Conservation (phyloP, 2,888 invertebrate genomes). For the Epistrophe eligans region DNA sequence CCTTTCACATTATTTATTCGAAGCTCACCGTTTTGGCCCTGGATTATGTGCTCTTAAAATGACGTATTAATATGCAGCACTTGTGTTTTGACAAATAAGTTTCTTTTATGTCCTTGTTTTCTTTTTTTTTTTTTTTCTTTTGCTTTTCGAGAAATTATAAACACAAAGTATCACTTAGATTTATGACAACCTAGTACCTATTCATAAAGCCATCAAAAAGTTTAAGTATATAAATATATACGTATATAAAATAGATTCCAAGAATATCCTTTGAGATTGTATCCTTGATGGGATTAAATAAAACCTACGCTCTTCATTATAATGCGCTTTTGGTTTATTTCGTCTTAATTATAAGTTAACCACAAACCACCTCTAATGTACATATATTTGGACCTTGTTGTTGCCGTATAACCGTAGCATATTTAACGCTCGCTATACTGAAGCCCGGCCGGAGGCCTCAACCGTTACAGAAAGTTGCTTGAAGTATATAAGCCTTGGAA, state of each 20-base stretch:
- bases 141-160: conserved; percentile 1
- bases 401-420: neutral
- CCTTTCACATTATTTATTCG: conserved; percentile 13
- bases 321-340: conserved; percentile 34
- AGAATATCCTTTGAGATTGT: conserved; percentile 29
- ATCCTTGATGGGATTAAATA: conserved; percentile 39
- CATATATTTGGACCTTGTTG: neutral
- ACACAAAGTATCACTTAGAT: conserved; percentile 37
- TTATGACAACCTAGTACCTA: conserved; percentile 14
- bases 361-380: conserved; percentile 21
- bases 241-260: neutral
- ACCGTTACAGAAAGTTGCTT: conserved; percentile 1
- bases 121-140: neutral
- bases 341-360: conserved; percentile 54
- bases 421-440: neutral
- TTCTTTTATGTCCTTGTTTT: conserved; percentile 16
- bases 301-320: conserved; percentile 36
- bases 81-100: conserved; percentile 24
- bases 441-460: neutral
- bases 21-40: neutral
- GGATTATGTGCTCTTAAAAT: neutral
- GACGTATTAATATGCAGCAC: conserved; percentile 28
- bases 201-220: conserved; percentile 34
- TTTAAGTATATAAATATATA: neutral
- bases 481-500: conserved; percentile 17